Percentiles rank a stretch among this genome's conserved stretches.
phyloP scores from a whole-genome alignment of 2,113 vertebrate genomes.

The Muntiacus muntjak region DNA sequence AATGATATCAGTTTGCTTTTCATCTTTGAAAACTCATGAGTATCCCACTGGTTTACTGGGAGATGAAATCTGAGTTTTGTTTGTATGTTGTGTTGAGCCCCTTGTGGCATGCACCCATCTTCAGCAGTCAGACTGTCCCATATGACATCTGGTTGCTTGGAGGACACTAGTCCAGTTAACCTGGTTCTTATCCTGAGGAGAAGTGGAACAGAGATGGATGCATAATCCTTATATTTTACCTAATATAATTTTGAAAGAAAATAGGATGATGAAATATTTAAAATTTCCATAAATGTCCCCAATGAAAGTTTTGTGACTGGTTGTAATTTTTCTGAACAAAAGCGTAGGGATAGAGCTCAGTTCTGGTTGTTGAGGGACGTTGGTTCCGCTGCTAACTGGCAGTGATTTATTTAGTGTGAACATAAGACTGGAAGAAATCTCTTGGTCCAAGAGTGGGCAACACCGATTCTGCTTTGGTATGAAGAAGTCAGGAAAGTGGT shows the following conservation, averaged over 20 bases:
- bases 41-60: conserved; percentile 1
- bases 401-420: not conserved
- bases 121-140: not conserved
- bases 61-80: not conserved
- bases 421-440: not conserved
- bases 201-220: not conserved
- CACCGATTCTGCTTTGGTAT: not conserved
- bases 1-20: conserved; percentile 30
- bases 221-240: not conserved
- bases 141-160: not conserved
- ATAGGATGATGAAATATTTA: conserved; percentile 8
- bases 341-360: not conserved
- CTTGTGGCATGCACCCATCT: not conserved
- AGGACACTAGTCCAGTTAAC: not conserved
- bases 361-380: not conserved
- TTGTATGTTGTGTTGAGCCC: not conserved
- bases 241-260: conserved; percentile 35
- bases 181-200: not conserved
- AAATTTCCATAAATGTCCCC: not conserved
- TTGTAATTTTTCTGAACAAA: conserved; percentile 13
- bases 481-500: not conserved
- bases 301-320: not conserved
- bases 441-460: not conserved
- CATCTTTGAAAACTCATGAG: conserved; percentile 41
- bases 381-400: not conserved